Evolutionary conservation across 35 echinoderm and acorn worm species (phyloP).

Genomic region (Lytechinus pictus): DNA sequence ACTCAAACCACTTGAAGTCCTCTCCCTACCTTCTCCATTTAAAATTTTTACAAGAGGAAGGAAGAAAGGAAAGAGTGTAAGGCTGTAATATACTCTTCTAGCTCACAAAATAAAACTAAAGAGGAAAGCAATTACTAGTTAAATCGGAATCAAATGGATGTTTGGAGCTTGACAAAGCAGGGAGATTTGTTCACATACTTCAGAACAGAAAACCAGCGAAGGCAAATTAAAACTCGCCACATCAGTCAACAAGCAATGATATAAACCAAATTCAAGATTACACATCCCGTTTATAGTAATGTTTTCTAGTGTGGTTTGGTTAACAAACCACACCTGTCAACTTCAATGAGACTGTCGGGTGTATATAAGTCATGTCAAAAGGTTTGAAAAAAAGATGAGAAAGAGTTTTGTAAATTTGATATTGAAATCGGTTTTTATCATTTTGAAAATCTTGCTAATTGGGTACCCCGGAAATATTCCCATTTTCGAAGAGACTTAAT

Average conservation of each 20-base stretch:
- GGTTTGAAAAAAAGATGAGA: too few relatives aligned
- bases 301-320: too few relatives aligned
- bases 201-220: background rate
- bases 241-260: background rate
- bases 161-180: background rate
- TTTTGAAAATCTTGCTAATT: too few relatives aligned
- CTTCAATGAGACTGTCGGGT: too few relatives aligned
- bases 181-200: background rate
- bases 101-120: background rate
- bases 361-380: too few relatives aligned
- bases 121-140: constrained; percentile 2
- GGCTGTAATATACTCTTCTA: background rate
- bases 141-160: background rate
- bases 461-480: too few relatives aligned
- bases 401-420: too few relatives aligned
- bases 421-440: too few relatives aligned
- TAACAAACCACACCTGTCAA: too few relatives aligned
- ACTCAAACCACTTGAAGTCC: constrained; percentile 26
- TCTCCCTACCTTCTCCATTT: background rate
- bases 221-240: background rate
- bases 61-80: constrained; percentile 1
- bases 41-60: background rate
- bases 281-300: background rate
- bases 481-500: too few relatives aligned
- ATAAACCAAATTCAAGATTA: background rate